Evolutionary conservation across 1,140 invertebrate genomes (phyloP).

Genomic region (Bicyclus anynana): DNA sequence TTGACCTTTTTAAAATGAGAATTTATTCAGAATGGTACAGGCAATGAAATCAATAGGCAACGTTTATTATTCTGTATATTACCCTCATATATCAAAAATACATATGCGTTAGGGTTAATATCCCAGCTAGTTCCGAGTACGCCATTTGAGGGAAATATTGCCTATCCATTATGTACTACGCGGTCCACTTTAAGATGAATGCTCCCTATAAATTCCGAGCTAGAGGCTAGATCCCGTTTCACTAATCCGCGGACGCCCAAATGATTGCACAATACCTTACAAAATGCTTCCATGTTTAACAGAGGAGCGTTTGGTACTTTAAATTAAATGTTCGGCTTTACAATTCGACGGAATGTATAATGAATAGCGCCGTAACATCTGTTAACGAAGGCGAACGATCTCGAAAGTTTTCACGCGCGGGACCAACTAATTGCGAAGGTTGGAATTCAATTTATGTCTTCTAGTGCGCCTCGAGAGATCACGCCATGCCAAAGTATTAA

Average conservation of each 20-base stretch:
- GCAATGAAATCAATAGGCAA: background rate
- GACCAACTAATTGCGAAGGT: conserved; percentile 77
- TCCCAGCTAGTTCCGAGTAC: conserved; percentile 15
- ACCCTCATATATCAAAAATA: background rate
- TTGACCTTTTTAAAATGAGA: background rate
- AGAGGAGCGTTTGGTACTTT: conserved; percentile 70
- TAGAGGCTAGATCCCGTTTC: conserved; percentile 37
- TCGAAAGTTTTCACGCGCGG: conserved; percentile 76
- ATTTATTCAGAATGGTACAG: background rate
- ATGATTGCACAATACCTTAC: conserved; percentile 54
- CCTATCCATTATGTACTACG: conserved; percentile 46
- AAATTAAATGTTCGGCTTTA: conserved; percentile 76
- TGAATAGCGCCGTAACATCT: conserved; percentile 77
- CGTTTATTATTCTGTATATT: background rate
- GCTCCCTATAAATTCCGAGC: conserved; percentile 41
- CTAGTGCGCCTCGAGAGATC: conserved; percentile 71
- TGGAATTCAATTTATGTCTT: conserved; percentile 77
- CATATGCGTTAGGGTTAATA: conserved; percentile 30
- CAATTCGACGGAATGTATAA: conserved; percentile 77
- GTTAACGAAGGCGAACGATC: conserved; percentile 77
- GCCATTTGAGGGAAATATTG: conserved; percentile 37
- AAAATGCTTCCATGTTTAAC: conserved; percentile 65
- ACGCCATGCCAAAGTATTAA: conserved; percentile 72
- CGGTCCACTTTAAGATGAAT: conserved; percentile 38
- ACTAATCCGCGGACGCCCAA: conserved; percentile 52